Conservation (phyloP, 2,797 vertebrate species). For the Gorsachius magnificus region DNA sequence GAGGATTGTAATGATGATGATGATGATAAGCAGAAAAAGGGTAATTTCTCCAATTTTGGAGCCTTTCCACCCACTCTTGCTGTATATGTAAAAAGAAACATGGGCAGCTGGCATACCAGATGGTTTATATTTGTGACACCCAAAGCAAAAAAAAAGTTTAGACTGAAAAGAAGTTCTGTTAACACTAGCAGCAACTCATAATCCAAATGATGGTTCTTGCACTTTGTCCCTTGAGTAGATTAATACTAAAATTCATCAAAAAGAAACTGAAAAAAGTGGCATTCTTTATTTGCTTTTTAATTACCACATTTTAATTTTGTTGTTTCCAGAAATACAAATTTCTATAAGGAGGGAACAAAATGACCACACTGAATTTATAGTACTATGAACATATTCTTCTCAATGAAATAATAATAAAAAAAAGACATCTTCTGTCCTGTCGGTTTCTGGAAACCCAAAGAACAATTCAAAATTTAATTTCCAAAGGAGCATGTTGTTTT, state of each 20-base stretch:
- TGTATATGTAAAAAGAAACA: conserved; percentile 47
- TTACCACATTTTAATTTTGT: neutral
- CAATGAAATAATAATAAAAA: neutral
- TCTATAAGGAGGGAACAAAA: neutral
- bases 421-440: neutral
- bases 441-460: neutral
- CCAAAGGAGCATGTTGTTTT: neutral
- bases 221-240: conserved; percentile 51
- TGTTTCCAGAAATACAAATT: neutral
- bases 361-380: neutral
- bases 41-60: conserved; percentile 58
- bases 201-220: conserved; percentile 50
- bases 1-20: conserved; percentile 41
- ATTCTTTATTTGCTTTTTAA: conserved; percentile 41
- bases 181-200: conserved; percentile 41
- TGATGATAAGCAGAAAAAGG: conserved; percentile 55
- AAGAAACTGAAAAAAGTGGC: neutral
- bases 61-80: conserved; percentile 28
- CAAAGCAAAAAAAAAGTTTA: conserved; percentile 55
- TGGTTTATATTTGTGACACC: conserved; percentile 71
- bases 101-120: conserved; percentile 72
- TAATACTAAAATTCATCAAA: conserved; percentile 51
- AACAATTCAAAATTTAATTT: neutral
- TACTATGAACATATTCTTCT: neutral
- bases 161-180: conserved; percentile 54